Percentiles rank a stretch among this genome's conserved stretches.
Conservation (phyloP, 1,140 invertebrate genomes). For the Leptinotarsa lineolata region DNA sequence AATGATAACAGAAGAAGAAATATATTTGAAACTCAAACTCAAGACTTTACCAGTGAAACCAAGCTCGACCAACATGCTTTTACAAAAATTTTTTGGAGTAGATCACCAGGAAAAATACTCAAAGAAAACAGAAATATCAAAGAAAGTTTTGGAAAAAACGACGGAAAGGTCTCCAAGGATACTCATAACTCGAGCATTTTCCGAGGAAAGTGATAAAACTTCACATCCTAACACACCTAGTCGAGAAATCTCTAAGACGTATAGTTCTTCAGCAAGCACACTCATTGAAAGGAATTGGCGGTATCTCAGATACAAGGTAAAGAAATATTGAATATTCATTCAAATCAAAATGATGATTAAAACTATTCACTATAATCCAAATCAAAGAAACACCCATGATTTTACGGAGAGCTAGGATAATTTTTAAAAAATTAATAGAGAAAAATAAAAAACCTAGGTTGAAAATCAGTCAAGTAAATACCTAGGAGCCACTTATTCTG, state of each 20-base stretch:
- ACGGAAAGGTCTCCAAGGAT: slow-evolving; percentile 67
- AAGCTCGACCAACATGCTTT: slow-evolving; percentile 59
- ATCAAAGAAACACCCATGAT: too few species aligned
- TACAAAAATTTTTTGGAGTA: slow-evolving; percentile 61
- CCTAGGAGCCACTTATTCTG: too few species aligned
- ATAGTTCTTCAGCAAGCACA: slow-evolving; percentile 62
- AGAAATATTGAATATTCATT: not conserved
- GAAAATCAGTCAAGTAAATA: too few species aligned
- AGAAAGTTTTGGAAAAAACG: slow-evolving; percentile 52
- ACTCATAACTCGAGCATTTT: slow-evolving; percentile 71
- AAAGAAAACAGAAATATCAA: slow-evolving; percentile 45
- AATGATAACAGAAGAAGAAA: slow-evolving; percentile 54
- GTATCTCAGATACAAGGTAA: slow-evolving; percentile 48
- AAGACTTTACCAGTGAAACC: slow-evolving; percentile 49
- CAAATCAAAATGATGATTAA: too few species aligned
- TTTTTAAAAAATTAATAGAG: too few species aligned
- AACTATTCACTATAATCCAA: too few species aligned
- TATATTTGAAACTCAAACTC: slow-evolving; percentile 42
- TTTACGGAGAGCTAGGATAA: too few species aligned
- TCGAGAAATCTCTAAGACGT: slow-evolving; percentile 59
- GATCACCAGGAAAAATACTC: slow-evolving; percentile 35
- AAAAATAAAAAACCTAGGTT: too few species aligned
- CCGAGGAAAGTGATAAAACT: slow-evolving; percentile 67
- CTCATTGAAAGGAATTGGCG: slow-evolving; percentile 59
- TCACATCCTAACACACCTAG: slow-evolving; percentile 50